phyloP scores from a whole-genome alignment of 2,113 vertebrate genomes.

The Cololabis saira region DNA sequence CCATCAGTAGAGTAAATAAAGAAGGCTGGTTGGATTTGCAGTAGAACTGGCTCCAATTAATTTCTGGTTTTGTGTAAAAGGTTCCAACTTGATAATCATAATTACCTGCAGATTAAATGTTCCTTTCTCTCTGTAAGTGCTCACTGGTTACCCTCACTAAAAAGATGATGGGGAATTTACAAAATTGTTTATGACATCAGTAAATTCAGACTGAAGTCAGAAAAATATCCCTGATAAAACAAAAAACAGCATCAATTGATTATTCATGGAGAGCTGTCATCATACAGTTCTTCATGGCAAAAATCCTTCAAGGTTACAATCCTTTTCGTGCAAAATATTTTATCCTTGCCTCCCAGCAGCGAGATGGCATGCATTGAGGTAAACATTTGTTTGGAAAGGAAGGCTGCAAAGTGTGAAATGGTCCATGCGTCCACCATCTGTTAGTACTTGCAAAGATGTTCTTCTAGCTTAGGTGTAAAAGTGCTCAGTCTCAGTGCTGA shows the following conservation, averaged over 20 bases:
- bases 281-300: no score
- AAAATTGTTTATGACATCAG: not conserved
- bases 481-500: not conserved
- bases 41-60: not conserved
- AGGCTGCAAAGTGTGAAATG: constrained; percentile 32
- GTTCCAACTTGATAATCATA: constrained; percentile 5
- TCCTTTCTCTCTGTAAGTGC: not conserved
- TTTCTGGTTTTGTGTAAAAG: constrained; percentile 5
- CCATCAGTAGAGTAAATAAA: not conserved
- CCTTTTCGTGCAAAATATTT: no score
- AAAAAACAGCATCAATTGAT: not conserved
- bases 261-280: not conserved
- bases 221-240: not conserved
- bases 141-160: not conserved
- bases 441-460: not conserved
- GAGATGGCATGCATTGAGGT: constrained; percentile 14
- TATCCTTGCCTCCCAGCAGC: constrained; percentile 3
- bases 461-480: no score
- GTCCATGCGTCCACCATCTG: constrained; percentile 17
- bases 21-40: constrained; percentile 9
- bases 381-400: constrained; percentile 14
- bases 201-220: not conserved
- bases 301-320: no score
- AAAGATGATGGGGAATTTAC: not conserved
- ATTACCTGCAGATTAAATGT: not conserved